A percentile compares a stretch with the other conserved stretches of the same genome.
phyloP scores from a whole-genome alignment of 2,797 vertebrate genomes.

The Diglossa cyanea region DNA sequence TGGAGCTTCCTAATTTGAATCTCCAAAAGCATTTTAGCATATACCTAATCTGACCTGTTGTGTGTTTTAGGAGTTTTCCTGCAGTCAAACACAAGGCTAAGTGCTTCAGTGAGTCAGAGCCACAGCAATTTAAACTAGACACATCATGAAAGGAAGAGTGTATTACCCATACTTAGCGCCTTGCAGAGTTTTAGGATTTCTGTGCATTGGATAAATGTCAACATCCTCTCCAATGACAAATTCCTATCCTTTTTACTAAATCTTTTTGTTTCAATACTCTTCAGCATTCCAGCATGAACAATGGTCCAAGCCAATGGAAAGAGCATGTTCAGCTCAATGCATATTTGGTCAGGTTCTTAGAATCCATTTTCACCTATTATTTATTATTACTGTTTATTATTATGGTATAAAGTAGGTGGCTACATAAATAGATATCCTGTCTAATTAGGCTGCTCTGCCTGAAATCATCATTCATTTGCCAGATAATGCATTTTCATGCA shows the following conservation, averaged over 20 bases:
- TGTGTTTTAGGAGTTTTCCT: background rate
- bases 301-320: background rate
- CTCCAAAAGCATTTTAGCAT: background rate
- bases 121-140: background rate
- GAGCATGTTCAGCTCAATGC: background rate
- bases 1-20: background rate
- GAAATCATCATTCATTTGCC: background rate
- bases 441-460: background rate
- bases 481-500: background rate
- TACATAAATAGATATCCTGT: background rate
- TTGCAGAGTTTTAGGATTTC: background rate
- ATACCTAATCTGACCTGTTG: background rate
- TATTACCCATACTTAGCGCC: background rate
- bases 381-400: background rate
- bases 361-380: background rate
- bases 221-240: background rate
- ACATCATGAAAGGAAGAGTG: background rate
- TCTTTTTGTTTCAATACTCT: background rate
- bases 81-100: background rate
- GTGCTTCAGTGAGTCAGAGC: background rate
- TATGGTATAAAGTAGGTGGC: background rate
- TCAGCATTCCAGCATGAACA: background rate
- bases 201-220: background rate
- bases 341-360: slow-evolving; percentile 3
- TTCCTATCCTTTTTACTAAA: background rate